Base-by-base conservation (phyloP, 2,797 vertebrate genomes). In the Myotis vivesi region DNA sequence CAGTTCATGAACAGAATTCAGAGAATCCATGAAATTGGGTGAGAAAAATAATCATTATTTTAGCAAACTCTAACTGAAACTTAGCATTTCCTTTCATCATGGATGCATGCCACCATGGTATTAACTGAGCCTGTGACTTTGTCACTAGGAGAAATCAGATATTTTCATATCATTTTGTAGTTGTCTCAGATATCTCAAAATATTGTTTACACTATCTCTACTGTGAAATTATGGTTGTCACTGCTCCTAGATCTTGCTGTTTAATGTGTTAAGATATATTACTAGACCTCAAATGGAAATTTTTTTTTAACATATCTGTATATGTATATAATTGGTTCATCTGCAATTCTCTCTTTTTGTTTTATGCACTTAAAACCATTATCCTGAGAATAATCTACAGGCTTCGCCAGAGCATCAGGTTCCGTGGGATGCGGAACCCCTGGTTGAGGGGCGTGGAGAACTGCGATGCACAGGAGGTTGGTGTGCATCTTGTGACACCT, bases 111-210 rank as follows among this genome's bases (percentile, higher is more conserved):
- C 93, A 91, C 68, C 64, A 72, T 25, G 51, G 41, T 72, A 96
- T 85, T 92, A 93, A 96, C 76, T 79, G 82, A 92, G 85, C 38
- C 77, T 87, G 38, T 69, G 92, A 92, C 91, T 94, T 30, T 92
- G 83, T 86, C 88, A 88, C 49, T 46, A 83, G 75, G 93, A 92
- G 82, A 93, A 91, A 94, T 87, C 94, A 95, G 92, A 94, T 92
- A 90, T 90, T 88, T 97, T 59, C 73, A 53, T 96, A 93, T 92
- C 79, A 88, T 80, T 93, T 89, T 92, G 71, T 82, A 90, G 87
- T 69, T 87, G 57, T 33, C 83, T 49, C 68, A 69, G 87, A 73
- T 95, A 95, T 44, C 87, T 94, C 72, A 66, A 96, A 96, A 84
- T 93, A 95, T 66, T 89, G 11, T 82, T 93, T 87, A 84, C 9